phyloP scores from a whole-genome alignment of 2,888 invertebrate genomes.

The Gandaritis pyraliata region DNA sequence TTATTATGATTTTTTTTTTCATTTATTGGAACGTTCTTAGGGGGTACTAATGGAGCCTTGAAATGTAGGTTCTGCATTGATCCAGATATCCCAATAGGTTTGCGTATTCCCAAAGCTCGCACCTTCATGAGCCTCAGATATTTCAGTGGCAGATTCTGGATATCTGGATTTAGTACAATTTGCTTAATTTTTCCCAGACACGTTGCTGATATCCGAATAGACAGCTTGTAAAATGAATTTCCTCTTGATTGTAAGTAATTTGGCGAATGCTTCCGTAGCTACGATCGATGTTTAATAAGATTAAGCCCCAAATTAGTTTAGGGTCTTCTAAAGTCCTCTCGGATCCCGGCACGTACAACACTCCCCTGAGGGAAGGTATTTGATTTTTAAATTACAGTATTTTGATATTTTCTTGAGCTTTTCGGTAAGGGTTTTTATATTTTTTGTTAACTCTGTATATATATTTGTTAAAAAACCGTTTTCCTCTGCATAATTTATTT shows the following conservation, averaged over 20 bases:
- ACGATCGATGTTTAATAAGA: constrained; percentile 48
- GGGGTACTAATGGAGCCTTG: too few relatives aligned
- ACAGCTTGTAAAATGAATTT: constrained; percentile 32
- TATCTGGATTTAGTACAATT: not conserved
- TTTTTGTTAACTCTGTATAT: not conserved
- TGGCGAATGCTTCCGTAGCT: constrained; percentile 37
- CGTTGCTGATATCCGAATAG: constrained; percentile 29
- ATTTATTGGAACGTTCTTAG: too few relatives aligned
- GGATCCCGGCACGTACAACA: constrained; percentile 52
- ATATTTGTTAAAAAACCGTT: too few relatives aligned
- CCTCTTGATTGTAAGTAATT: constrained; percentile 38
- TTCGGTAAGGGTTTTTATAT: not conserved
- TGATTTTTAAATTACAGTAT: constrained; percentile 22
- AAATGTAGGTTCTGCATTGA: too few relatives aligned
- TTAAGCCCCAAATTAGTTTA: constrained; percentile 56
- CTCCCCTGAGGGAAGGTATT: constrained; percentile 42
- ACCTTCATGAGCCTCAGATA: too few relatives aligned
- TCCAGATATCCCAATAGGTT: too few relatives aligned
- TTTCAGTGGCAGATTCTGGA: too few relatives aligned
- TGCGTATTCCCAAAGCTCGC: too few relatives aligned
- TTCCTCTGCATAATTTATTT: too few relatives aligned
- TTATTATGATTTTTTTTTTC: too few relatives aligned
- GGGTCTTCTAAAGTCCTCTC: constrained; percentile 41
- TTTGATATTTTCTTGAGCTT: constrained; percentile 14
- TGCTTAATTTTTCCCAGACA: not conserved